phyloP scores from a whole-genome alignment of 1,140 invertebrate genomes.

The Arion vulgaris region DNA sequence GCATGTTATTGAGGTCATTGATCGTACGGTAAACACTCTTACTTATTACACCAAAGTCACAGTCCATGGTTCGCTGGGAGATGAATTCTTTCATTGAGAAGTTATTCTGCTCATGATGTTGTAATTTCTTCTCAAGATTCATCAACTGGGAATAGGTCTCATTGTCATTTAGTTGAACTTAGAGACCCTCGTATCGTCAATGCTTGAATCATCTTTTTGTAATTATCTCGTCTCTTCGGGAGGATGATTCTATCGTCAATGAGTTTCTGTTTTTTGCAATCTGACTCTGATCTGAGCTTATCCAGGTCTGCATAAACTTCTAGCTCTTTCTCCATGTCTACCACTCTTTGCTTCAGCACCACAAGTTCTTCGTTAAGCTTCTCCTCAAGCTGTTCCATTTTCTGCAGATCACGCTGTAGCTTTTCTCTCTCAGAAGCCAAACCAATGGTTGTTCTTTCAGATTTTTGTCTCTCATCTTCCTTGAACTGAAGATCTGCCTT shows the following conservation, averaged over 20 bases:
- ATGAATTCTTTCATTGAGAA: constrained; percentile 79
- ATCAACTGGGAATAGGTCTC: constrained; percentile 79
- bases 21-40: constrained; percentile 71
- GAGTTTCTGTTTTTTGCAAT: constrained; percentile 73
- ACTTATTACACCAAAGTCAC: constrained; percentile 78
- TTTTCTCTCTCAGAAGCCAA: constrained; percentile 75
- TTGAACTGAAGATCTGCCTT: constrained; percentile 77
- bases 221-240: constrained; percentile 63
- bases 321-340: constrained; percentile 75
- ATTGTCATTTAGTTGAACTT: constrained; percentile 79
- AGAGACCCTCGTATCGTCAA: constrained; percentile 72
- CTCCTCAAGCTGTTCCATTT: constrained; percentile 76
- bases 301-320: constrained; percentile 74
- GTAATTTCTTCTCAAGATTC: constrained; percentile 79
- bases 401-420: constrained; percentile 73
- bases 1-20: constrained; percentile 66
- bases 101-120: constrained; percentile 79
- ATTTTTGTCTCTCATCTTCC: constrained; percentile 76
- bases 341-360: constrained; percentile 73
- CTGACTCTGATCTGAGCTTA: constrained; percentile 72
- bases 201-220: constrained; percentile 67
- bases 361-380: constrained; percentile 76
- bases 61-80: constrained; percentile 78
- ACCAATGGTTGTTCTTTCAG: constrained; percentile 74
- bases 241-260: constrained; percentile 71